Evolutionary conservation across 2,113 vertebrate species (phyloP).

Genomic region (Merops nubicus): DNA sequence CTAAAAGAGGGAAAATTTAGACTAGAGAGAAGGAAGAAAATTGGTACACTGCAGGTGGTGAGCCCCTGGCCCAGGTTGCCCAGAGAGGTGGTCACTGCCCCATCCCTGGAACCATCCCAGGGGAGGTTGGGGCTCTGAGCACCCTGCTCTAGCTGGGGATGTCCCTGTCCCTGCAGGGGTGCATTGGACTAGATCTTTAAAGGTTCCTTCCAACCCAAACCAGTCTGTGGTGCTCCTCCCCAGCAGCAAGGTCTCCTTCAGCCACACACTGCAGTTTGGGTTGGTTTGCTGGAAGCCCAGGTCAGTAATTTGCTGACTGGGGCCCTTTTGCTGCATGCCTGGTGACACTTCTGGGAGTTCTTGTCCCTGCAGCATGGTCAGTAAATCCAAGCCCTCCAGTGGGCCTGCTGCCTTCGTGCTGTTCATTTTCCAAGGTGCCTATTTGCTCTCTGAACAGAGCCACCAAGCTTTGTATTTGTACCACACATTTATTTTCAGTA

Average conservation of each 20-base stretch:
- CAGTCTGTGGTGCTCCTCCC: neutral
- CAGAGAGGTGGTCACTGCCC: neutral
- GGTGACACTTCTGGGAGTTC: rapidly evolving
- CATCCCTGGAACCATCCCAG: neutral
- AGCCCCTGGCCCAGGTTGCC: neutral
- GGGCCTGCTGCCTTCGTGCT: neutral
- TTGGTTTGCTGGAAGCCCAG: neutral
- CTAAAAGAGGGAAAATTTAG: neutral
- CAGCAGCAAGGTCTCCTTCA: too few species aligned
- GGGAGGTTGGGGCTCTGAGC: too few species aligned
- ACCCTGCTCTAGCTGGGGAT: too few species aligned
- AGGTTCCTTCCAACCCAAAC: neutral
- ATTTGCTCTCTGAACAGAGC: rapidly evolving
- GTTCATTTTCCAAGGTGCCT: neutral
- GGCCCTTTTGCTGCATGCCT: neutral
- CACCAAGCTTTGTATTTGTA: neutral
- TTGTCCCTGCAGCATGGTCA: rapidly evolving
- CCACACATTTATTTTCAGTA: neutral
- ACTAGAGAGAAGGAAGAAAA: neutral
- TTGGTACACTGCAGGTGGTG: neutral
- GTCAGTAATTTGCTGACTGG: neutral
- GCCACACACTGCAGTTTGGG: neutral
- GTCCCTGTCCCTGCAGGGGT: too few species aligned
- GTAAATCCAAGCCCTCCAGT: neutral
- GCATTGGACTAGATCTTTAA: neutral